A percentile compares a stretch with the other conserved stretches of the same genome.
Conservation (phyloP, 1,140 invertebrate genomes). For the Cepaea nemoralis region DNA sequence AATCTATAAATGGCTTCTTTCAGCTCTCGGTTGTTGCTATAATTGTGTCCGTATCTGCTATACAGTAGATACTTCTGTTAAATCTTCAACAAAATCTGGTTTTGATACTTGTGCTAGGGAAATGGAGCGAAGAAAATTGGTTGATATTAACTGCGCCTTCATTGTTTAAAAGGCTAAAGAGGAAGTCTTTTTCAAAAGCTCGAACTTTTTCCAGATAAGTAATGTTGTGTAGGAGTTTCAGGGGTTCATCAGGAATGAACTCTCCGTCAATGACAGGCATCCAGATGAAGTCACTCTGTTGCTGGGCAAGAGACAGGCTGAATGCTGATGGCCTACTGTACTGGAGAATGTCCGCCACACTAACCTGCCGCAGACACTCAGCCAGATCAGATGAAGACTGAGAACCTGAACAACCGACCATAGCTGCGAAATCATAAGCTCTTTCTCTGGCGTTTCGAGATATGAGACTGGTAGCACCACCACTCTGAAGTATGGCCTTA, state of each 20-base stretch:
- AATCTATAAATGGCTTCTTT: conserved; percentile 5
- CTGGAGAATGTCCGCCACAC: neutral
- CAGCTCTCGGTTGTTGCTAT: neutral
- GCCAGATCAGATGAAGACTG: neutral
- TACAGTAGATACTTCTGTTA: conserved; percentile 4
- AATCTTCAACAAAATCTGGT: neutral
- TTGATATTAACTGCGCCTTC: conserved; percentile 11
- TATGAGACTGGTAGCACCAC: conserved; percentile 12
- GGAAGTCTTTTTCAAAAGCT: conserved; percentile 24
- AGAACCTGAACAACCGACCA: neutral
- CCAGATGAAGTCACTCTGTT: conserved; percentile 35
- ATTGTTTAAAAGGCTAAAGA: conserved; percentile 26
- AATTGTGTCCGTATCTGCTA: neutral
- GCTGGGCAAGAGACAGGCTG: neutral
- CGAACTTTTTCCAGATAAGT: conserved; percentile 1
- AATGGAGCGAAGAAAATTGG: conserved; percentile 15
- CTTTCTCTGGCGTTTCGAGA: conserved; percentile 6
- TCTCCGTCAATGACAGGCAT: conserved; percentile 16
- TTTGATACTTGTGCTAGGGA: neutral
- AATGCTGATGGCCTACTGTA: neutral
- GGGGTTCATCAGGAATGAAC: conserved; percentile 30
- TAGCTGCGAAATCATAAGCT: neutral
- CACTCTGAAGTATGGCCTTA: conserved; percentile 55
- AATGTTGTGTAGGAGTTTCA: conserved; percentile 7
- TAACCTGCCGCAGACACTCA: neutral